phyloP scores from a whole-genome alignment of 2,797 vertebrate species.

The Spheniscus humboldti region DNA sequence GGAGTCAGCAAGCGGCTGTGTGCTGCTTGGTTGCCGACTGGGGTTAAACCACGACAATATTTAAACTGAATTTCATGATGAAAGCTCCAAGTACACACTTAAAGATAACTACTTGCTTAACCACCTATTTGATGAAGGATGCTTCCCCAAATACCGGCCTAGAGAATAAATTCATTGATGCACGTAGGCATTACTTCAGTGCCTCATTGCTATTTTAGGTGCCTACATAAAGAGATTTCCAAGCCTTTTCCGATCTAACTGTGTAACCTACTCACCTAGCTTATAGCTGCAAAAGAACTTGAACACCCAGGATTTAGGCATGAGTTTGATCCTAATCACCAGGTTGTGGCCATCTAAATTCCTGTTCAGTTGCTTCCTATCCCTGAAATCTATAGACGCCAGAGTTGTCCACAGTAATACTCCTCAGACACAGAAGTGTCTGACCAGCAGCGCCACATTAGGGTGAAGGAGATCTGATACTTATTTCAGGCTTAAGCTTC shows the following conservation, averaged over 20 bases:
- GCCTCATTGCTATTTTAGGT: background rate
- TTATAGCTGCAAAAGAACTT: background rate
- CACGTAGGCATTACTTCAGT: accelerated
- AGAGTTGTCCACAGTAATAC: background rate
- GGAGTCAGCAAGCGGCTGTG: too few species aligned
- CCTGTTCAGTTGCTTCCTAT: background rate
- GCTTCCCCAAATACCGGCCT: background rate
- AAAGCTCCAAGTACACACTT: background rate
- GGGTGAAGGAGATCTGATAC: background rate
- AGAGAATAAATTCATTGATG: background rate
- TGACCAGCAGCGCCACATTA: background rate
- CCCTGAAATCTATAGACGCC: background rate
- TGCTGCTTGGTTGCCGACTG: too few species aligned
- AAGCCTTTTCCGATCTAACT: background rate
- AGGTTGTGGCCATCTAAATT: background rate
- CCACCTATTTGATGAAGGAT: background rate
- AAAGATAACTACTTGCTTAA: background rate
- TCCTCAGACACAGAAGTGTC: background rate
- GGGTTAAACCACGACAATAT: too few species aligned
- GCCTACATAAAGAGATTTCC: background rate
- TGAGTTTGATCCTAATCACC: background rate
- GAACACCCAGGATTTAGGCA: background rate
- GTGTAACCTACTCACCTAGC: background rate
- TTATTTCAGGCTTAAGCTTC: background rate
- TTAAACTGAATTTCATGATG: background rate